Conservation (phyloP, 2,797 vertebrate genomes). For the Australoheros facetus region DNA sequence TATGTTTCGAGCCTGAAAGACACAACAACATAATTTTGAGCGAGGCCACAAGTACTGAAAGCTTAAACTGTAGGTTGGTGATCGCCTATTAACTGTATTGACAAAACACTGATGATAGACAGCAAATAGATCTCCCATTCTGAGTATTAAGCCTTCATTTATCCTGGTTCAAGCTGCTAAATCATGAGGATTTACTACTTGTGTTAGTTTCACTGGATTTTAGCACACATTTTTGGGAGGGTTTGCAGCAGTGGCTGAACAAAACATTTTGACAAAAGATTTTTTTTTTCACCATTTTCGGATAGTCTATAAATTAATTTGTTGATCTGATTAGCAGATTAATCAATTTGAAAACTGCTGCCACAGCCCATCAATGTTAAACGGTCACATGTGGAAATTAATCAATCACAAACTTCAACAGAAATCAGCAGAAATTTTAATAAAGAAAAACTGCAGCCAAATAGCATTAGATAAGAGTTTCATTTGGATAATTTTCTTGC, state of each 20-base stretch:
- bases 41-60: background rate
- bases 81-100: background rate
- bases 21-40: conserved; percentile 13
- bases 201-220: background rate
- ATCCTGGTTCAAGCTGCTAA: background rate
- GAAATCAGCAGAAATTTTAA: background rate
- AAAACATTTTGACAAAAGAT: background rate
- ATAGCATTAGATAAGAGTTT: background rate
- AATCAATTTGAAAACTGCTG: background rate
- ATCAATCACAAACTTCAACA: background rate
- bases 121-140: background rate
- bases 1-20: conserved; percentile 94
- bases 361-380: background rate
- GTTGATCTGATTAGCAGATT: conserved; percentile 22
- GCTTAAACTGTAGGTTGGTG: background rate
- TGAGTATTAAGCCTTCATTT: background rate
- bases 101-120: background rate
- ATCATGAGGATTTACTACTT: background rate
- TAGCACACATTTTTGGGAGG: background rate
- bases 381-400: background rate
- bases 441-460: background rate
- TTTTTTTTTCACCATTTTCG: background rate
- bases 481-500: background rate
- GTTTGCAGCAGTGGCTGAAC: background rate
- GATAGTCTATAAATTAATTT: conserved; percentile 9